Evolutionary conservation across 2,888 invertebrate genomes (phyloP), one percentile per base, ranked within the genome.

Genomic region (Orchestes rusci): DNA sequence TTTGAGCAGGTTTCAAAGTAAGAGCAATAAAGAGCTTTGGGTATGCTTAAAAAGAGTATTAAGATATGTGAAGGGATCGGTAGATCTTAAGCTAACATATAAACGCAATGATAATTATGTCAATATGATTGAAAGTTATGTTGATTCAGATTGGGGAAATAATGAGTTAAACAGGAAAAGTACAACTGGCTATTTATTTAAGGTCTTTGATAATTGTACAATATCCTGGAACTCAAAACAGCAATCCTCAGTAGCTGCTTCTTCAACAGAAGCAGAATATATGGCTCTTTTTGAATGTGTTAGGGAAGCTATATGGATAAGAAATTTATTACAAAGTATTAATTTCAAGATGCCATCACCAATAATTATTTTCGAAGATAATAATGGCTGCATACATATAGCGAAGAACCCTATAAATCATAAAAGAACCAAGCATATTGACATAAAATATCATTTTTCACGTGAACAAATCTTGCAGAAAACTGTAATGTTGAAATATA

Each of bases 141-240:
- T 55, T 4, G 60, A 62, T 46, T 52, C 59, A n/a, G 57, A 61
- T 45, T 61, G 53, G 53, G 55, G 42, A 27, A 51, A 31, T 38
- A 43, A 56, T 42, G 52, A 53, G 43, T 18, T 30, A 35, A 45
- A 49, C 27, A 16, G 53, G 12, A 44, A 43, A 54, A 53, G 55
- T 47, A 54, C 53, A 41, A 54, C 44, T 15, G 55, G 52, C 1
- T 54, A 49, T 41, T 10, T 51, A 7, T 56, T 56, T 45, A 48
- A 45, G 41, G 54, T 16, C 44, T 53, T 49, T 59, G 59, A 33
- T 49, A 53, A 34, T 27, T 53, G 43, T 39, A 54, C 57, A 1
- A 55, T 64, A 5, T 38, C 45, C 16, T 66, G 63, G 64, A 49
- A 49, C 8, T 57, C 60, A 4, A 58, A 65, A n/a, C n/a, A n/a